Evolutionary conservation across 2,888 invertebrate genomes (phyloP).

Genomic region (Pandemis cinnamomeana): DNA sequence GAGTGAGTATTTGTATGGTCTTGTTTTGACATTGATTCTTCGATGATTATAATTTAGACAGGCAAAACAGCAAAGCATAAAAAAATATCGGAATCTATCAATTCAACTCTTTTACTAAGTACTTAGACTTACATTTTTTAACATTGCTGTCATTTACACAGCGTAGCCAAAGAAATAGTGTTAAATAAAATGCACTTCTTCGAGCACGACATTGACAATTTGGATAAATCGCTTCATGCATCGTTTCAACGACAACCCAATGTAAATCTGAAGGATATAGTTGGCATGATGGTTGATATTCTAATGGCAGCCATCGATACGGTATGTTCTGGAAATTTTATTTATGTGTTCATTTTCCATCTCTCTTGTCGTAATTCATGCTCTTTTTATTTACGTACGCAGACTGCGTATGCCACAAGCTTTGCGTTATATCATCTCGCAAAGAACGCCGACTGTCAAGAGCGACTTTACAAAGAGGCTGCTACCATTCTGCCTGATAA

Average conservation of each 20-base stretch:
- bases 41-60: not conserved
- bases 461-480: constrained; percentile 87
- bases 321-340: constrained; percentile 72
- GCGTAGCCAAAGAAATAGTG: constrained; percentile 87
- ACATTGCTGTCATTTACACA: constrained; percentile 56
- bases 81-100: too few relatives aligned
- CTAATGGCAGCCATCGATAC: constrained; percentile 95
- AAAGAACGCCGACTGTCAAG: constrained; percentile 87
- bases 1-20: not conserved
- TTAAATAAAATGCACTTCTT: constrained; percentile 82
- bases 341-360: not conserved
- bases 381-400: constrained; percentile 52
- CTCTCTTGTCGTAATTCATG: not conserved
- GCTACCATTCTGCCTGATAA: constrained; percentile 79
- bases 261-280: constrained; percentile 90
- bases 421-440: constrained; percentile 93
- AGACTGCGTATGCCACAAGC: constrained; percentile 91
- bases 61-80: too few relatives aligned
- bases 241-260: constrained; percentile 88
- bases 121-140: not conserved
- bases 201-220: constrained; percentile 55
- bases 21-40: not conserved
- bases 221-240: constrained; percentile 84
- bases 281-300: constrained; percentile 93
- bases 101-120: too few relatives aligned